These are phyloP conservation scores for Nephrotoma guestfalica DNA, from an alignment of 2,888 invertebrate genomes.

Conservation along the genomic window DNA sequence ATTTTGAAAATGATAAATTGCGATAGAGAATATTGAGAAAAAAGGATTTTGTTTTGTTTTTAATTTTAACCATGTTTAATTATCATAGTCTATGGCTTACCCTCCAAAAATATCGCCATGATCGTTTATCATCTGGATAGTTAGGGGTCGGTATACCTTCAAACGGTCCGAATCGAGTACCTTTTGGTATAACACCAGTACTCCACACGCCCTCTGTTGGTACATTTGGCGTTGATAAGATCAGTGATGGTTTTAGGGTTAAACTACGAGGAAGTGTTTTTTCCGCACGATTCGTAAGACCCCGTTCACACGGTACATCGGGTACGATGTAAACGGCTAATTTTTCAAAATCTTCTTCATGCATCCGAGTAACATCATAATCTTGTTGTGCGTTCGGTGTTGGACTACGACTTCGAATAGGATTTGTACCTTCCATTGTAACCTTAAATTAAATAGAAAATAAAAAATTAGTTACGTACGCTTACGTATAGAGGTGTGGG, in stretches of 20 bases:
- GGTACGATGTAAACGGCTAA: slow-evolving; percentile 89
- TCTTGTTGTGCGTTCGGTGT: slow-evolving; percentile 28
- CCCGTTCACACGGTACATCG: slow-evolving; percentile 68
- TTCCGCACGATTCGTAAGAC: slow-evolving; percentile 69
- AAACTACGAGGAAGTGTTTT: slow-evolving; percentile 84
- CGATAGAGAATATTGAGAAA: slow-evolving; percentile 6
- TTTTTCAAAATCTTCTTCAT: slow-evolving; percentile 85
- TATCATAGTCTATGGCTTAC: slow-evolving; percentile 43
- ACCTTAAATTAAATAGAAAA: slow-evolving; percentile 8
- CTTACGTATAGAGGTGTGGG: neutral
- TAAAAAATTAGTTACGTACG: neutral
- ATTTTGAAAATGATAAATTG: slow-evolving; percentile 2
- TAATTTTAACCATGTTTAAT: neutral
- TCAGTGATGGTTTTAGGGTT: slow-evolving; percentile 76
- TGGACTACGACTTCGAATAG: slow-evolving; percentile 19
- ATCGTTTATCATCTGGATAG: slow-evolving; percentile 61
- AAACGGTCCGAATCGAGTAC: slow-evolving; percentile 95
- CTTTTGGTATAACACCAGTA: slow-evolving; percentile 91
- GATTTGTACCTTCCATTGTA: slow-evolving; percentile 10
- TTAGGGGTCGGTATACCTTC: slow-evolving; percentile 70
- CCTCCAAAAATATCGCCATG: slow-evolving; percentile 92
- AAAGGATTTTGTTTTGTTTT: neutral
- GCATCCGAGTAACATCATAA: slow-evolving; percentile 55
- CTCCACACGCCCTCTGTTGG: slow-evolving; percentile 96
- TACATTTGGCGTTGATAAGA: slow-evolving; percentile 57